Evolutionary conservation across 2,888 invertebrate genomes (phyloP).

Genomic region (Apoda limacodes): DNA sequence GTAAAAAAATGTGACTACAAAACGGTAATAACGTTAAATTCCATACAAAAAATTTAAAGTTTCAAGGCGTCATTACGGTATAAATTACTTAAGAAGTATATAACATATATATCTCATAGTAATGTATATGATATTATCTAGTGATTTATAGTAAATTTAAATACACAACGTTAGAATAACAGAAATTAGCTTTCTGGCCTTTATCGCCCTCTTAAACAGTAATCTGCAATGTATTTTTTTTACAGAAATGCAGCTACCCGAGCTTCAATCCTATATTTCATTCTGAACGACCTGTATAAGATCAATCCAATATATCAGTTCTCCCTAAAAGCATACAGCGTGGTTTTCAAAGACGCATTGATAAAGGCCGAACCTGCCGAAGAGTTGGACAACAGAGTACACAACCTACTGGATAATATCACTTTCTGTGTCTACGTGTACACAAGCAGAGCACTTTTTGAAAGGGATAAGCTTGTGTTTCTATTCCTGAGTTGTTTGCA

Average conservation of each 20-base stretch:
- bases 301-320: constrained; percentile 97
- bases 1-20: too few species aligned
- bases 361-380: constrained; percentile 75
- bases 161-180: too few species aligned
- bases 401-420: constrained; percentile 86
- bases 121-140: too few species aligned
- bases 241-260: constrained; percentile 82
- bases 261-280: constrained; percentile 93
- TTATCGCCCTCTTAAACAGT: too few species aligned
- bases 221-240: too few species aligned
- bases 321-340: constrained; percentile 92
- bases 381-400: constrained; percentile 78
- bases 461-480: constrained; percentile 91
- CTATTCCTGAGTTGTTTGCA: constrained; percentile 87
- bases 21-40: too few species aligned
- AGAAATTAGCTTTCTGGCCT: too few species aligned
- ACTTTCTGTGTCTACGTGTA: constrained; percentile 89
- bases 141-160: too few species aligned
- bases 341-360: constrained; percentile 90
- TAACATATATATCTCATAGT: too few species aligned
- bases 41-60: too few species aligned
- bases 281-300: constrained; percentile 90
- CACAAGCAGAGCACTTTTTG: constrained; percentile 91
- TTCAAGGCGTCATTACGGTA: too few species aligned
- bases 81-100: too few species aligned